Evolutionary conservation across 2,888 invertebrate genomes (phyloP).

Genomic region (Lordiphosa andalusiaca): DNA sequence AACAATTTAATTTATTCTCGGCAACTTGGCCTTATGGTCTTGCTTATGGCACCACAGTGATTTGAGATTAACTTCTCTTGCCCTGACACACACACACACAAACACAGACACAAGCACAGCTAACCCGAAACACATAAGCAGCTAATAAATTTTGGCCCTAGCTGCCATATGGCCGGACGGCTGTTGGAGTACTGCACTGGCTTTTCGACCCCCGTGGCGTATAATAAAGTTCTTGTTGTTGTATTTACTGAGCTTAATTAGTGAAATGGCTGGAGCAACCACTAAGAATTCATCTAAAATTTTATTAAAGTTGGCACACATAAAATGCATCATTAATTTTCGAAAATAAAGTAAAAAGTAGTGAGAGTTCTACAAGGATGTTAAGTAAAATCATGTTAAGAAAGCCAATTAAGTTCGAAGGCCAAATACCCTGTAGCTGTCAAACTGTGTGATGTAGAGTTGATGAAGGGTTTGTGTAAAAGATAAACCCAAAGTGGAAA

Average conservation of each 20-base stretch:
- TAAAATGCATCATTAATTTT: conserved; percentile 41
- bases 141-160: conserved; percentile 56
- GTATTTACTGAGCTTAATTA: conserved; percentile 48
- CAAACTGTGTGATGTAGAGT: too few relatives aligned
- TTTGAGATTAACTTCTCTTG: conserved; percentile 52
- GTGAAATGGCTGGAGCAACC: conserved; percentile 30
- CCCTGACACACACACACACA: conserved; percentile 5
- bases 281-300: conserved; percentile 24
- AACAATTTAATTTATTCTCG: conserved; percentile 52
- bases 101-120: conserved; percentile 4
- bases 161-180: conserved; percentile 36
- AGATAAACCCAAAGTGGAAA: too few relatives aligned
- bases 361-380: neutral
- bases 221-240: conserved; percentile 31
- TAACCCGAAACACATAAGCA: conserved; percentile 28
- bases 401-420: too few relatives aligned
- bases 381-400: neutral
- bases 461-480: too few relatives aligned
- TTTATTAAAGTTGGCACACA: conserved; percentile 36
- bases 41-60: conserved; percentile 39
- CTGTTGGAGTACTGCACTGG: conserved; percentile 25
- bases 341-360: conserved; percentile 4
- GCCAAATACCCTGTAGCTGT: too few relatives aligned
- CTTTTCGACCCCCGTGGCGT: conserved; percentile 28
- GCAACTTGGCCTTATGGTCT: conserved; percentile 24